A percentile compares a stretch with the other conserved stretches of the same genome.
Evolutionary conservation across 2,888 invertebrate genomes (phyloP).

Genomic region (Lepidocyrtoides sp.): DNA sequence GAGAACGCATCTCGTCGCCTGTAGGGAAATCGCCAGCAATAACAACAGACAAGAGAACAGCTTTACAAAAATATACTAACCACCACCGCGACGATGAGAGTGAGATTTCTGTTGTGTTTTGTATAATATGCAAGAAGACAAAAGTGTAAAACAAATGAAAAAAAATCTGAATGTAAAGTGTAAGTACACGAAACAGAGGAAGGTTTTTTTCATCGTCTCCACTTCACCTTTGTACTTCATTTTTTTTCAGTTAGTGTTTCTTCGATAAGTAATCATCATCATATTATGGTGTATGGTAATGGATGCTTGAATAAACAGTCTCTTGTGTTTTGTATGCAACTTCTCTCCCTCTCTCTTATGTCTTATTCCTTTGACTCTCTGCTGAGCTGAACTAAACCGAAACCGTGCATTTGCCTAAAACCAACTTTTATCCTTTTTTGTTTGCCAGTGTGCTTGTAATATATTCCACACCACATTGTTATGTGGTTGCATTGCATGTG

Average conservation of each 20-base stretch:
- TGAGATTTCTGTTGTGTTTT: conserved; percentile 22
- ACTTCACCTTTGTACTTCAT: conserved; percentile 56
- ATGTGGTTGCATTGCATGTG: too few relatives aligned
- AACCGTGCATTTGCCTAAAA: not conserved
- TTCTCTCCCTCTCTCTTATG: not conserved
- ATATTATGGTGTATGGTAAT: conserved; percentile 18
- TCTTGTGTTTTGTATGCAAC: not conserved
- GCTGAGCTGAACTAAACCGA: not conserved
- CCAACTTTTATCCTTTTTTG: not conserved
- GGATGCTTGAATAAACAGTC: conserved; percentile 12
- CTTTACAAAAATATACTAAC: too few relatives aligned
- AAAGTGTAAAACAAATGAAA: conserved; percentile 40
- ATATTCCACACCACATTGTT: not conserved
- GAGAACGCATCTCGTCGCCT: too few relatives aligned
- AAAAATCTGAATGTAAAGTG: too few relatives aligned
- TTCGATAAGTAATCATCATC: conserved; percentile 60
- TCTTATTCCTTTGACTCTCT: not conserved
- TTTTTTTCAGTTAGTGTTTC: conserved; percentile 49
- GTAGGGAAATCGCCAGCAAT: too few relatives aligned
- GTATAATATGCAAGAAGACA: not conserved
- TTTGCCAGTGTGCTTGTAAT: not conserved
- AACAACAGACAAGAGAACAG: too few relatives aligned
- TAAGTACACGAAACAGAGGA: not conserved
- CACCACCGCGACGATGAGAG: too few relatives aligned
- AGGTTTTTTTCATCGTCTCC: conserved; percentile 49